phyloP scores from a whole-genome alignment of 2,113 vertebrate genomes.

The Nesogale talazaci region DNA sequence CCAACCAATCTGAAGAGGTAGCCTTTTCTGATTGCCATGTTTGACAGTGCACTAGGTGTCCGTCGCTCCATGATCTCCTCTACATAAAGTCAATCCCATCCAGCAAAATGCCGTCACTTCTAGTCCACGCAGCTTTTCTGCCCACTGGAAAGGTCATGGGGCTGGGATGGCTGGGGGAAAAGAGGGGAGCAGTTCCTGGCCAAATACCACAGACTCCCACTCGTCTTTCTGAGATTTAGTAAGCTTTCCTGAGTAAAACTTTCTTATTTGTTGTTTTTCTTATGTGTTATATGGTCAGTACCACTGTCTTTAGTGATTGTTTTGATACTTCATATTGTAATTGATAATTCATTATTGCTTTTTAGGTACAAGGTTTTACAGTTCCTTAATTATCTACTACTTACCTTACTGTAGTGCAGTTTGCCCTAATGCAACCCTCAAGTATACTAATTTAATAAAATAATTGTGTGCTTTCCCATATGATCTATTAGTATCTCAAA shows the following conservation, averaged over 20 bases:
- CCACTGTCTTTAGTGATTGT: conserved; percentile 3
- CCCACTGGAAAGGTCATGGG: neutral
- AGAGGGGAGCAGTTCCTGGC: neutral
- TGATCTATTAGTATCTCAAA: neutral
- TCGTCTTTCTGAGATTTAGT: neutral
- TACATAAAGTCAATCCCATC: neutral
- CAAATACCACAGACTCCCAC: neutral
- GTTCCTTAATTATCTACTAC: neutral
- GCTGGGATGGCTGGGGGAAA: neutral
- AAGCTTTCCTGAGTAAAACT: conserved; percentile 30
- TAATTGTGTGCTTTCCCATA: neutral
- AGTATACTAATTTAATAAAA: neutral
- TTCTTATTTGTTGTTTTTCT: neutral
- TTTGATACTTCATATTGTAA: neutral
- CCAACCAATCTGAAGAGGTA: neutral
- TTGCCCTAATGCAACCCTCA: neutral
- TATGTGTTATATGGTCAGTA: neutral
- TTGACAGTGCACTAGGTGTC: neutral
- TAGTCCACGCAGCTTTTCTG: neutral
- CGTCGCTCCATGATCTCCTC: neutral
- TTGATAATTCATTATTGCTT: neutral
- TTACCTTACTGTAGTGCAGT: neutral
- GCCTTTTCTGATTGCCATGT: neutral
- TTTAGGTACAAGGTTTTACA: neutral
- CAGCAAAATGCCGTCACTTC: neutral